A percentile compares a stretch with the other conserved stretches of the same genome.
Evolutionary conservation across 2,888 invertebrate species (phyloP).

Genomic region (Hirtodrosophila cameraria): DNA sequence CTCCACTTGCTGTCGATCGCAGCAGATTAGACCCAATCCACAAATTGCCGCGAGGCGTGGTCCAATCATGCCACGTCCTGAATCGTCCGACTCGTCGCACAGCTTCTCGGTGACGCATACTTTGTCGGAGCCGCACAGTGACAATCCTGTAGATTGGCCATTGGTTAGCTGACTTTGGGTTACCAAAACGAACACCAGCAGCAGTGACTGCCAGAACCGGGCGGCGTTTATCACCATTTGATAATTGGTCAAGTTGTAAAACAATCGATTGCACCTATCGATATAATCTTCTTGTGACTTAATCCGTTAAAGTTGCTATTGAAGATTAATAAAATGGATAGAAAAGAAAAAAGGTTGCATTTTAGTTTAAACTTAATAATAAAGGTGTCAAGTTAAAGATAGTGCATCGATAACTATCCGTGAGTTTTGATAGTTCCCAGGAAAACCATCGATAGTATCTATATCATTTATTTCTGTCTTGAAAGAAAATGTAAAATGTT

Average conservation of each 20-base stretch:
- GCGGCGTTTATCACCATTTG: neutral
- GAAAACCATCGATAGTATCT: no score
- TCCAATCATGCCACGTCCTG: conserved; percentile 41
- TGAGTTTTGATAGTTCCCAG: no score
- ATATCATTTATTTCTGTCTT: no score
- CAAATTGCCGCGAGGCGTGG: conserved; percentile 47
- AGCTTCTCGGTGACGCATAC: conserved; percentile 47
- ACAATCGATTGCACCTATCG: no score
- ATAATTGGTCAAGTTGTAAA: neutral
- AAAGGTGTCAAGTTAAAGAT: no score
- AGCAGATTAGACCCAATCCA: conserved; percentile 42
- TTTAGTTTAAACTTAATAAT: no score
- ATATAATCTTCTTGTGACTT: no score
- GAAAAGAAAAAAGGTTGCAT: no score
- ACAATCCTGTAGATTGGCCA: conserved; percentile 16
- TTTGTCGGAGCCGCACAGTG: conserved; percentile 27
- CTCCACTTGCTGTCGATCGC: conserved; percentile 53
- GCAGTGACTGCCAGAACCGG: neutral
- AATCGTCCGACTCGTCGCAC: conserved; percentile 56
- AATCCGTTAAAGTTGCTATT: no score
- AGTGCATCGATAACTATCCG: no score
- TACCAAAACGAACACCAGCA: conserved; percentile 14
- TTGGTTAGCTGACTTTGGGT: neutral
- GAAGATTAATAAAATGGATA: no score
- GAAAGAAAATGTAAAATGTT: no score